Conservation (phyloP, 2,797 vertebrate genomes). For the Chelidonichthys spinosus region DNA sequence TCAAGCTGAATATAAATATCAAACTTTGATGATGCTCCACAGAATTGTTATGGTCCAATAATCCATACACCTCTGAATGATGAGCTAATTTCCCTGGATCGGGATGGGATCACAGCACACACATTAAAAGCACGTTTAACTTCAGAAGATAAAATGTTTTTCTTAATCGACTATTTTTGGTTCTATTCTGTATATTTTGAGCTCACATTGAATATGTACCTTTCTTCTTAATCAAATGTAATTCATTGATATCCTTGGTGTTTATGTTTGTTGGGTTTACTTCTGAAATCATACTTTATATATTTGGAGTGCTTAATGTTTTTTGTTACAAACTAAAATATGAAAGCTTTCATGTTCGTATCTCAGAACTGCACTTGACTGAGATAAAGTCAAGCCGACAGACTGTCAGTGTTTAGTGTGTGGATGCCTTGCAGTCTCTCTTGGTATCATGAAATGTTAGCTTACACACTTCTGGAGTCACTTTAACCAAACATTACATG, state of each 20-base stretch:
- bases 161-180: not conserved
- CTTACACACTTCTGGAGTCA: constrained; percentile 35
- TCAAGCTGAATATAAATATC: not conserved
- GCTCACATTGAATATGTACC: not conserved
- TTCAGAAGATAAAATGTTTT: no score
- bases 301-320: constrained; percentile 14
- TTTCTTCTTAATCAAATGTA: not conserved
- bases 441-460: constrained; percentile 45
- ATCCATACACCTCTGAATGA: not conserved
- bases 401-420: constrained; percentile 25
- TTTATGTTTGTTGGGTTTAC: not conserved
- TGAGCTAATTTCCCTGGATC: not conserved
- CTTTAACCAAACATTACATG: constrained; percentile 53
- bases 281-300: not conserved
- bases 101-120: not conserved
- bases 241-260: not conserved
- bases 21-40: not conserved
- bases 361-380: constrained; percentile 43
- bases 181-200: not conserved
- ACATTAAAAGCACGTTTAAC: not conserved
- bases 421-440: constrained; percentile 34
- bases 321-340: constrained; percentile 5
- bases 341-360: constrained; percentile 34
- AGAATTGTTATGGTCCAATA: not conserved
- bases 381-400: constrained; percentile 50